These are phyloP conservation scores for Yponomeuta sedellus DNA, from an alignment of 2,888 invertebrate species.

Conservation along the genomic window DNA sequence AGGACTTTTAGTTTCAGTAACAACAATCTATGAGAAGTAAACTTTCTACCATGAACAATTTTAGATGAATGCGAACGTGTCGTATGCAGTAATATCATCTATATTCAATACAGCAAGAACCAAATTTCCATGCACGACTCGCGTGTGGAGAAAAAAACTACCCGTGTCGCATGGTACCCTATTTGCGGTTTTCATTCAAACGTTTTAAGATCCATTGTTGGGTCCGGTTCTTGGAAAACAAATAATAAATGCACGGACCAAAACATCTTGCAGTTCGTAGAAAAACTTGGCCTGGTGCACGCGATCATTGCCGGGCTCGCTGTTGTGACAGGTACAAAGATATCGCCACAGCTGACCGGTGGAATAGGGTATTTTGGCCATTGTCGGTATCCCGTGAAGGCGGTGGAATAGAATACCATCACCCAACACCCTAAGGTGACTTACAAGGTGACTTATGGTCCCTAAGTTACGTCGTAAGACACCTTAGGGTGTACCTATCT, in stretches of 20 bases:
- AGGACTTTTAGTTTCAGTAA: not conserved
- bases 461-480: too few species aligned
- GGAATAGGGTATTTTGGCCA: not conserved
- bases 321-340: slow-evolving; percentile 1
- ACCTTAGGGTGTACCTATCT: too few species aligned
- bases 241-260: slow-evolving; percentile 16
- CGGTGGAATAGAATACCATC: not conserved
- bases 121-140: not conserved
- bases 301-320: not conserved
- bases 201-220: slow-evolving; percentile 19
- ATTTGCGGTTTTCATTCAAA: slow-evolving; percentile 23
- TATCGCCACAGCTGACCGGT: not conserved
- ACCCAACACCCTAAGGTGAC: not conserved
- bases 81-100: not conserved
- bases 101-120: not conserved
- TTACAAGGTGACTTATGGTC: too few species aligned
- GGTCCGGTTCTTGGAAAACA: slow-evolving; percentile 21
- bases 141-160: not conserved
- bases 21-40: not conserved
- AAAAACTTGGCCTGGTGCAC: slow-evolving; percentile 14
- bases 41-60: not conserved
- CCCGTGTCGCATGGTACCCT: slow-evolving; percentile 5
- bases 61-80: not conserved
- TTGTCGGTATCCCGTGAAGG: not conserved
- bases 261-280: slow-evolving; percentile 19